Conservation (phyloP, 2,113 vertebrate species). For the Marmota monax region DNA sequence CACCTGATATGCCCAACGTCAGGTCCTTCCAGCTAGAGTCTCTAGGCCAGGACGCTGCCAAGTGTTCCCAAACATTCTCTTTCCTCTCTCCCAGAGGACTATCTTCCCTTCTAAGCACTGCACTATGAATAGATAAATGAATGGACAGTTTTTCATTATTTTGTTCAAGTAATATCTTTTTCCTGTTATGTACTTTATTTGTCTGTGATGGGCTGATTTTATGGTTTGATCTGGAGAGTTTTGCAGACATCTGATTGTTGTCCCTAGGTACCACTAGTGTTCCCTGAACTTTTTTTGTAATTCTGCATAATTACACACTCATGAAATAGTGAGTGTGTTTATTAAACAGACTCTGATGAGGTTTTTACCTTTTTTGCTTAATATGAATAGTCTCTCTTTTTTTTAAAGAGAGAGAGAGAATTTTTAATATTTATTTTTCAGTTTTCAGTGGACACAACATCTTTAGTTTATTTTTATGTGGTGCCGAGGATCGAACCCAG, state of each 20-base stretch:
- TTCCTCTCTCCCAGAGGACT: neutral
- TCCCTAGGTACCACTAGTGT: neutral
- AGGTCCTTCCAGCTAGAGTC: neutral
- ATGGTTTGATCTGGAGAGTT: neutral
- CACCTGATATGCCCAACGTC: rapidly evolving
- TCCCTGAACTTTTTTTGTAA: neutral
- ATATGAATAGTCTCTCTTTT: too few relatives aligned
- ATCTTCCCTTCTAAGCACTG: neutral
- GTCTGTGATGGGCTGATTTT: neutral
- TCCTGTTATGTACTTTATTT: neutral
- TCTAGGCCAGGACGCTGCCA: neutral
- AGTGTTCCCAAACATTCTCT: neutral
- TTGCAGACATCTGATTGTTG: neutral
- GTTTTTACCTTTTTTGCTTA: neutral
- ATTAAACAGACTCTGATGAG: neutral
- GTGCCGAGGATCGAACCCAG: too few relatives aligned
- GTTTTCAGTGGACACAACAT: too few relatives aligned
- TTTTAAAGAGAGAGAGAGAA: too few relatives aligned
- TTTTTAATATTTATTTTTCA: too few relatives aligned
- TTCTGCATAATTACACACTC: neutral
- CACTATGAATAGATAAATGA: neutral
- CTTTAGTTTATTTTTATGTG: too few relatives aligned
- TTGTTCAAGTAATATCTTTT: neutral
- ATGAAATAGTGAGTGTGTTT: neutral
- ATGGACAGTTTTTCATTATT: neutral